Evolutionary conservation across 2,797 vertebrate species (phyloP).

Genomic region (Alca torda): DNA sequence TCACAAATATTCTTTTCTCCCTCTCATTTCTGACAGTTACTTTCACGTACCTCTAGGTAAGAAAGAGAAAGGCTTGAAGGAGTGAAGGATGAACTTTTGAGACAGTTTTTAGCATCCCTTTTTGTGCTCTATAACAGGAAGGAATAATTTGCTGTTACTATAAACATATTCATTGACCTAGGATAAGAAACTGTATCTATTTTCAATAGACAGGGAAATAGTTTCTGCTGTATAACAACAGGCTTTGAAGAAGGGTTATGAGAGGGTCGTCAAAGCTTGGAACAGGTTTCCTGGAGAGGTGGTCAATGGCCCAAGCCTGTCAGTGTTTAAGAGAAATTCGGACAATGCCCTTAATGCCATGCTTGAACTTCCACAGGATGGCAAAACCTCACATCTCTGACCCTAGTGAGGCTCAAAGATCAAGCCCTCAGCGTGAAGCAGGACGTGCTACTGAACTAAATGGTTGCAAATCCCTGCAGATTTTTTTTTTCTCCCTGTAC

Average conservation of each 20-base stretch:
- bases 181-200: not conserved
- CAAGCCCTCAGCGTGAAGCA: not conserved
- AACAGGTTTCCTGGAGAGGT: not conserved
- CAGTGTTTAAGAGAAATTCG: not conserved
- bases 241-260: not conserved
- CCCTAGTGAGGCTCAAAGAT: not conserved
- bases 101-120: not conserved
- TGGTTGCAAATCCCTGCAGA: not conserved
- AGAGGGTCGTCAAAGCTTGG: not conserved
- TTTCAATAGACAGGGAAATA: not conserved
- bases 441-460: not conserved
- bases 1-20: not conserved
- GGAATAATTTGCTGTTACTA: not conserved
- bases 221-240: not conserved
- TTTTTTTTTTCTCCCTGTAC: not conserved
- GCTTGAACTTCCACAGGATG: not conserved
- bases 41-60: not conserved
- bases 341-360: not conserved
- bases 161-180: not conserved
- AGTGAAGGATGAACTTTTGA: not conserved
- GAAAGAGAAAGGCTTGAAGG: not conserved
- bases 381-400: too few species aligned
- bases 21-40: not conserved
- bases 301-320: not conserved
- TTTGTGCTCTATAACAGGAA: not conserved